Conservation (phyloP, 2,888 invertebrate genomes). For the Isotomurus palustris region DNA sequence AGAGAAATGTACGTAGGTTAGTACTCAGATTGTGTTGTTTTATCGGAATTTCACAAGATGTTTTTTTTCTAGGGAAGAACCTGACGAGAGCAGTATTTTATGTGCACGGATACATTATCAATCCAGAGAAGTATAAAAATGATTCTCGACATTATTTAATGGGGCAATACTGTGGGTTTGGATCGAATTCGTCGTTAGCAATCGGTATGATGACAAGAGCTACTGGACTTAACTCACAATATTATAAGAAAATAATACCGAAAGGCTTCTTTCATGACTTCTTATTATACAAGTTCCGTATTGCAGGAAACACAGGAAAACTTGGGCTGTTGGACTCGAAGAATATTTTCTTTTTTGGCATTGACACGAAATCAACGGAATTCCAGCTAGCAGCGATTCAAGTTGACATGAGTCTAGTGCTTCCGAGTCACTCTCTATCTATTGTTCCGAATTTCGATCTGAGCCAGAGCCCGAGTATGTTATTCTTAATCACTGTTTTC, state of each 20-base stretch:
- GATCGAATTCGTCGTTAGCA: slow-evolving; percentile 21
- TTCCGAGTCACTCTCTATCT: slow-evolving; percentile 16
- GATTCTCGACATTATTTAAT: slow-evolving; percentile 24
- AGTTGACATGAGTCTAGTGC: slow-evolving; percentile 34
- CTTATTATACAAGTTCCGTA: too few species aligned
- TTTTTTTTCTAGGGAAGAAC: slow-evolving; percentile 14
- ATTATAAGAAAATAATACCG: too few species aligned
- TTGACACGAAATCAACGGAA: slow-evolving; percentile 29
- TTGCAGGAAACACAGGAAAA: slow-evolving; percentile 29
- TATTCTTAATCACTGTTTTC: neutral
- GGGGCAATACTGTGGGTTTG: slow-evolving; percentile 23
- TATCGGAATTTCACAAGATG: too few species aligned
- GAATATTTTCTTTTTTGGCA: slow-evolving; percentile 35
- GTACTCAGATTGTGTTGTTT: too few species aligned
- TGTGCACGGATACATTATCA: slow-evolving; percentile 27
- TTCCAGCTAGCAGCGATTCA: slow-evolving; percentile 28
- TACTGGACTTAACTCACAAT: neutral
- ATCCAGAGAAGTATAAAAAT: neutral
- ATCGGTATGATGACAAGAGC: slow-evolving; percentile 19
- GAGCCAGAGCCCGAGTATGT: slow-evolving; percentile 26
- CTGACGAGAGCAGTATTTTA: slow-evolving; percentile 31
- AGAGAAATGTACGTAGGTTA: too few species aligned
- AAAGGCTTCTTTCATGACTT: too few species aligned
- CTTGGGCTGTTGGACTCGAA: slow-evolving; percentile 31
- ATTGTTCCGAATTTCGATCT: slow-evolving; percentile 30